Evolutionary conservation across 2,113 vertebrate species (phyloP).

Genomic region (Falcunculus frontatus): DNA sequence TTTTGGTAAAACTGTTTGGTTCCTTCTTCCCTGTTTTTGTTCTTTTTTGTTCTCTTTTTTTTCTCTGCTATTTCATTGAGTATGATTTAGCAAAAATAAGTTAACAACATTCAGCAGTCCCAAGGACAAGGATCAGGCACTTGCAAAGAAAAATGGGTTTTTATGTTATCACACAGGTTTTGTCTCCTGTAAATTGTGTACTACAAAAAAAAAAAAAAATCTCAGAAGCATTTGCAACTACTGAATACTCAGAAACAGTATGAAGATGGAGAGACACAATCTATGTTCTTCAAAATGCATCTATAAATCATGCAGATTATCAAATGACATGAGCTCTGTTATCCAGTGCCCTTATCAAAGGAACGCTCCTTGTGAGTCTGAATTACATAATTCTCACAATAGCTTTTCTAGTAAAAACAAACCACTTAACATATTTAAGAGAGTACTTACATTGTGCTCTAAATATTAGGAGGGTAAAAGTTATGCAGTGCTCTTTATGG

Average conservation of each 20-base stretch:
- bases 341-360: not conserved
- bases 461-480: not conserved
- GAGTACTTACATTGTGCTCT: not conserved
- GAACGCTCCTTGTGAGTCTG: not conserved
- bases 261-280: not conserved
- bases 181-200: not conserved
- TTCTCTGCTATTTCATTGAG: not conserved
- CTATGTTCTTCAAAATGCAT: not conserved
- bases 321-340: not conserved
- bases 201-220: not conserved
- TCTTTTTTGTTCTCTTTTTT: not conserved
- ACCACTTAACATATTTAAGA: not conserved
- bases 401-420: conserved; percentile 1
- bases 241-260: not conserved
- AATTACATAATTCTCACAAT: not conserved
- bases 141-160: not conserved
- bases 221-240: not conserved
- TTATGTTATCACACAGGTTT: not conserved
- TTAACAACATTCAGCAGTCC: not conserved
- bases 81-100: not conserved
- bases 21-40: not conserved
- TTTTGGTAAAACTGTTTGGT: not conserved
- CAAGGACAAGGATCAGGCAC: not conserved
- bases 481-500: not conserved
- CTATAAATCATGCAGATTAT: not conserved